Percentiles rank a stretch among this genome's conserved stretches.
Evolutionary conservation across 2,113 vertebrate species (phyloP).

Genomic region (Ophiodon elongatus): DNA sequence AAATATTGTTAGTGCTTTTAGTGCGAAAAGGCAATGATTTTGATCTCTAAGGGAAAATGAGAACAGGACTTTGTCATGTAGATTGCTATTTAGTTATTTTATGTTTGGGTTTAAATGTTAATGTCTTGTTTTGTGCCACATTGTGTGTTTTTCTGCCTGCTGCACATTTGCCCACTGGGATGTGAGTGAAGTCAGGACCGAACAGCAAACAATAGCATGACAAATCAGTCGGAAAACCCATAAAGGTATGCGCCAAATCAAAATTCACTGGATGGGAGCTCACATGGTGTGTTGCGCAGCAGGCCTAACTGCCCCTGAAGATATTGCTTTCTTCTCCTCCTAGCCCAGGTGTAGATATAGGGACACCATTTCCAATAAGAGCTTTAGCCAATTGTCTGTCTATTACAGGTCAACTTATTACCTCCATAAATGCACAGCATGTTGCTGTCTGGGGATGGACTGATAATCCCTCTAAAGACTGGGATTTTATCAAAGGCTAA

Average conservation of each 20-base stretch:
- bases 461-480: constrained; percentile 79
- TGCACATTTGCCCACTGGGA: constrained; percentile 37
- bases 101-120: constrained; percentile 40
- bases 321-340: constrained; percentile 49
- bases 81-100: constrained; percentile 22
- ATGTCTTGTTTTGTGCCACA: constrained; percentile 14
- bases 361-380: constrained; percentile 61
- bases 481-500: constrained; percentile 77
- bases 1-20: constrained; percentile 13
- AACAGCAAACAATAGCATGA: constrained; percentile 47
- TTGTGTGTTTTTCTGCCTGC: constrained; percentile 7
- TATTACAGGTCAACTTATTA: constrained; percentile 77
- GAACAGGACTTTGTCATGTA: constrained; percentile 8
- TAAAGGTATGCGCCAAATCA: constrained; percentile 57
- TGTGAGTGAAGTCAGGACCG: constrained; percentile 19
- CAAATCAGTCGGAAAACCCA: constrained; percentile 56
- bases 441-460: constrained; percentile 76
- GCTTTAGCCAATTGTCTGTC: constrained; percentile 67
- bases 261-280: constrained; percentile 57
- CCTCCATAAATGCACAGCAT: constrained; percentile 80
- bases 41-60: background rate
- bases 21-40: constrained; percentile 7
- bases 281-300: constrained; percentile 33
- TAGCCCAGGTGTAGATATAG: constrained; percentile 45
- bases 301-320: constrained; percentile 47